Evolutionary conservation across 2,888 invertebrate genomes (phyloP).

Genomic region (Melangyna quadrimaculata): DNA sequence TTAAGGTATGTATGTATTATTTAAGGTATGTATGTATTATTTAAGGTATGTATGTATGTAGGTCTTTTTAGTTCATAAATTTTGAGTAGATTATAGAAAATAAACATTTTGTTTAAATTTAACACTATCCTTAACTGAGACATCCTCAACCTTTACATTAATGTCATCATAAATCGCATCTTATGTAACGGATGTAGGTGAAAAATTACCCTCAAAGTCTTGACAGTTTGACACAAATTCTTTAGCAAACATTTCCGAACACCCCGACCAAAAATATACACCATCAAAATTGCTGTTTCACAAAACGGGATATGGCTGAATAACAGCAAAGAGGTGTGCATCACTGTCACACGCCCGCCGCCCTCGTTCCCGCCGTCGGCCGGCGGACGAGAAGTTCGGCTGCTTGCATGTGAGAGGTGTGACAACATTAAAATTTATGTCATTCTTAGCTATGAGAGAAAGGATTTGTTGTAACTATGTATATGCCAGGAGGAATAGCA

Average conservation of each 20-base stretch:
- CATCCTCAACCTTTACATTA: conserved; percentile 24
- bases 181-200: conserved; percentile 42
- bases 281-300: conserved; percentile 24
- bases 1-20: no score
- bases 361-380: background rate
- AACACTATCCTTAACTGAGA: no score
- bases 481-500: background rate
- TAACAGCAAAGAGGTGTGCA: conserved; percentile 62
- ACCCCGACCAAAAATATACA: conserved; percentile 16
- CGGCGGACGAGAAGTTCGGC: background rate
- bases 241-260: conserved; percentile 39
- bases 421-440: conserved; percentile 69
- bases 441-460: conserved; percentile 21
- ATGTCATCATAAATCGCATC: conserved; percentile 56
- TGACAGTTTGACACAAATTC: conserved; percentile 54
- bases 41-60: no score
- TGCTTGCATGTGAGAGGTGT: conserved; percentile 53
- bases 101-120: no score
- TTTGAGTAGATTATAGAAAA: no score
- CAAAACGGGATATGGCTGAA: conserved; percentile 7
- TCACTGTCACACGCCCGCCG: conserved; percentile 44
- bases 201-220: conserved; percentile 40
- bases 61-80: no score
- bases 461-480: background rate
- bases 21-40: no score